Conservation (phyloP, 2,888 invertebrate species). For the Linnaemya tessellans region DNA sequence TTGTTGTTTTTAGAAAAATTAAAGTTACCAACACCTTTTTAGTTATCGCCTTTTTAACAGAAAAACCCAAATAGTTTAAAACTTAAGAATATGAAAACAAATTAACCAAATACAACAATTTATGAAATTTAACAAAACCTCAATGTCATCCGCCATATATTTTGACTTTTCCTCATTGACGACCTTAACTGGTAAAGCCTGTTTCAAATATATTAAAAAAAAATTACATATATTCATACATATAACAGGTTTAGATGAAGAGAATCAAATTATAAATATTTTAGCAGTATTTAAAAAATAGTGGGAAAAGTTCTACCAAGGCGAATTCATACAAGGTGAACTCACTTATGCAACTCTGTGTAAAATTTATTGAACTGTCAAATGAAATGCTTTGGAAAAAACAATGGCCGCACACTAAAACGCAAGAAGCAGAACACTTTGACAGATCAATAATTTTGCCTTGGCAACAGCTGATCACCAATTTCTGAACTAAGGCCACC, state of each 20-base stretch:
- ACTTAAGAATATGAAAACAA: slow-evolving; percentile 44
- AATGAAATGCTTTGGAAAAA: no score
- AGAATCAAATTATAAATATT: not conserved
- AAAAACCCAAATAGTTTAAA: slow-evolving; percentile 52
- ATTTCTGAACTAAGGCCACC: no score
- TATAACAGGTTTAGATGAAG: slow-evolving; percentile 31
- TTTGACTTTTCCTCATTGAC: slow-evolving; percentile 77
- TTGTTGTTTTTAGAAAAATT: slow-evolving; percentile 18
- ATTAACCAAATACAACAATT: slow-evolving; percentile 51
- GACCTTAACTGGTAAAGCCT: slow-evolving; percentile 78
- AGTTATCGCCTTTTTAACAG: slow-evolving; percentile 52
- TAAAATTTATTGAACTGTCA: no score
- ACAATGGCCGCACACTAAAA: no score
- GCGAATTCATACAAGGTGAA: no score
- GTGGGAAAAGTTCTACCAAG: not conserved
- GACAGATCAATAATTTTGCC: no score
- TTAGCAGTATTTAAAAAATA: not conserved
- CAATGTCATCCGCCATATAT: slow-evolving; percentile 80
- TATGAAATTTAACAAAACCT: slow-evolving; percentile 76
- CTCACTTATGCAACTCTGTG: no score
- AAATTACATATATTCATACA: no score
- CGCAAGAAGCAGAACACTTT: no score
- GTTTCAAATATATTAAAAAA: slow-evolving; percentile 71
- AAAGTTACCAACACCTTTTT: slow-evolving; percentile 62
- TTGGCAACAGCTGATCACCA: no score